Base-by-base conservation (phyloP, 2,888 invertebrate genomes). In the Pemphredon lugubris region DNA sequence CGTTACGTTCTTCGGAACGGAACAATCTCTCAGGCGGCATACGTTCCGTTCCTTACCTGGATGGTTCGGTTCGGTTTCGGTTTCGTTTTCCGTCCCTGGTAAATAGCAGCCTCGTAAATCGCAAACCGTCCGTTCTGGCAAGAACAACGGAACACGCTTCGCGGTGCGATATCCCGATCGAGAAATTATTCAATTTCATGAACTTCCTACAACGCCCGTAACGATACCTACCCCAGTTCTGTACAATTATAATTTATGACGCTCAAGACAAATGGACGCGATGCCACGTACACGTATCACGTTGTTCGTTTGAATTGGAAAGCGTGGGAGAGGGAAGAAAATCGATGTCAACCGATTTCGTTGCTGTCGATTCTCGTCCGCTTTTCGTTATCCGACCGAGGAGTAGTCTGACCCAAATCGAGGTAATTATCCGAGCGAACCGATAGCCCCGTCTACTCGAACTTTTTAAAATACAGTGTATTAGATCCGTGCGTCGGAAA, bases 121-220 rank as follows among this genome's bases (percentile, higher is more conserved):
- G 21, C 34, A 11, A 26, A 44, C 14, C 44, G 39, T 47, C 40
- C 9, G 34, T 70, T 53, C 54, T 20, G n/a, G 54, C 44, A 65
- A 63, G 70, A 53, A 53, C 40, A 32, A 42, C 6, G 11, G 47
- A 58, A n/a, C 44, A 42, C 39, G 20, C 5, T 44, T 4, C 20
- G 2, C 32, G 48, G 16, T 16, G 48, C 53, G 34, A 39, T 60
- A 61, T 47, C 51, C 53, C 70, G 58, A 61, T 72, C 58, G 34
- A 11, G 47, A 32, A 64, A 69, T 75, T 73, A 60, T 75, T 73
- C 59, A 61, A 73, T 73, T 73, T 53, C 73, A 51, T 42, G 44
- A 69, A 65, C 44, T 44, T 53, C 30, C 48, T 30, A 16, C 44
- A 18, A 20, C 26, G 11, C 34, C 5, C 9, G 39, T n/a, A 53